phyloP scores from a whole-genome alignment of 2,888 invertebrate species.

The Dendrolimus houi region DNA sequence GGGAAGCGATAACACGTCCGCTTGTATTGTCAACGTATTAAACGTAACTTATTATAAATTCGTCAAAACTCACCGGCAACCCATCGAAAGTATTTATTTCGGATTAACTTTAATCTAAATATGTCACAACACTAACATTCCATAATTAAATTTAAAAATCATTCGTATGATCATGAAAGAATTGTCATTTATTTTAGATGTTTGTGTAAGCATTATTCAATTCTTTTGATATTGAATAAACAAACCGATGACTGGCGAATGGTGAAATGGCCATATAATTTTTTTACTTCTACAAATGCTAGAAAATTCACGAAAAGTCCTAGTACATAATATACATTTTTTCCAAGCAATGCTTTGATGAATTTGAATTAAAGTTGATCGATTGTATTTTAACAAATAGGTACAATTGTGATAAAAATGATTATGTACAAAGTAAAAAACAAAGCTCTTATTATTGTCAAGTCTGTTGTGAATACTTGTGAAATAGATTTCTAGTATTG shows the following conservation, averaged over 20 bases:
- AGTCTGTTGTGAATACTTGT: constrained; percentile 36
- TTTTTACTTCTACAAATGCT: too few species aligned
- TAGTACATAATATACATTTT: too few species aligned
- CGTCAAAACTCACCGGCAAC: constrained; percentile 44
- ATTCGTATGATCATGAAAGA: too few species aligned
- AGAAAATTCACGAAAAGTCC: too few species aligned
- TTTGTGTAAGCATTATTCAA: too few species aligned
- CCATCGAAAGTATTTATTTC: constrained; percentile 45
- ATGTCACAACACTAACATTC: neutral
- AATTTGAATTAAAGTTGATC: too few species aligned
- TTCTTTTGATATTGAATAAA: neutral
- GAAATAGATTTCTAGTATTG: constrained; percentile 69
- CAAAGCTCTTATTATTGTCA: constrained; percentile 3
- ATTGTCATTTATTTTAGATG: too few species aligned
- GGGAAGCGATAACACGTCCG: constrained; percentile 49
- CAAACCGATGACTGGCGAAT: neutral
- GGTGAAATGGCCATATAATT: too few species aligned
- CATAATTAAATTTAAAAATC: constrained; percentile 1
- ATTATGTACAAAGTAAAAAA: constrained; percentile 7
- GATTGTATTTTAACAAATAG: neutral
- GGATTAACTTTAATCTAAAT: neutral
- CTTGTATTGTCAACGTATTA: constrained; percentile 42
- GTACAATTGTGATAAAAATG: neutral
- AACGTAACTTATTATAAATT: constrained; percentile 52
- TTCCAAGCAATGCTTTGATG: too few species aligned